phyloP scores from a whole-genome alignment of 2,113 vertebrate species.

The Odocoileus hemionus region DNA sequence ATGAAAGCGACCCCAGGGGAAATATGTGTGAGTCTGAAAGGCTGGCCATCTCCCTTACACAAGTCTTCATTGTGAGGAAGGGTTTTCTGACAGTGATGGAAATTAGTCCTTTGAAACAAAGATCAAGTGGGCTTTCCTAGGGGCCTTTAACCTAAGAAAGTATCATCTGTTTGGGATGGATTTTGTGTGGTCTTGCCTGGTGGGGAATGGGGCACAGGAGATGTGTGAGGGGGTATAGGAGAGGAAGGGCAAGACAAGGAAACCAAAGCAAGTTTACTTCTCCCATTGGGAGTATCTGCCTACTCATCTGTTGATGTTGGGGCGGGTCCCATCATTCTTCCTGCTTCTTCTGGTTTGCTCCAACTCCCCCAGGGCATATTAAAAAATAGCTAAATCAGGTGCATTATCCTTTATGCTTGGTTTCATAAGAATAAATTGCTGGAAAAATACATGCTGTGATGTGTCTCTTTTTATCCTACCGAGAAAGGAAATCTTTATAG shows the following conservation, averaged over 20 bases:
- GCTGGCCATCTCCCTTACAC: neutral
- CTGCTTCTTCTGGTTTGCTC: neutral
- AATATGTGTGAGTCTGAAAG: neutral
- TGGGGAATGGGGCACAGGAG: neutral
- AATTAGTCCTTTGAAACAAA: neutral
- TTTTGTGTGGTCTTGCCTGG: neutral
- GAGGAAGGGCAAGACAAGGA: neutral
- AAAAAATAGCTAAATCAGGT: slow-evolving; percentile 28
- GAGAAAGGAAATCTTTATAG: slow-evolving; percentile 4
- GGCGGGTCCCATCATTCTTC: neutral
- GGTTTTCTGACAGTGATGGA: neutral
- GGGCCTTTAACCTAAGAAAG: neutral
- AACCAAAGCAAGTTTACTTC: neutral
- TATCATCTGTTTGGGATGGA: neutral
- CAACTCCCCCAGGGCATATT: neutral
- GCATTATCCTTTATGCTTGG: slow-evolving; percentile 33
- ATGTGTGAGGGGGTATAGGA: too few species aligned
- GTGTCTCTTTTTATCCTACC: neutral
- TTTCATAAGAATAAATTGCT: slow-evolving; percentile 67
- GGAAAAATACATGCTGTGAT: slow-evolving; percentile 44
- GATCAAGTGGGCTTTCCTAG: neutral
- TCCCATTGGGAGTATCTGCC: neutral
- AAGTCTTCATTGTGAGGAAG: neutral
- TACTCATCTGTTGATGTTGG: neutral
- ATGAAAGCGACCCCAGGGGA: neutral